A percentile compares a stretch with the other conserved stretches of the same genome.
These are phyloP conservation scores for Dasypus novemcinctus DNA, from an alignment of 2,113 vertebrate species.

Conservation along the genomic window DNA sequence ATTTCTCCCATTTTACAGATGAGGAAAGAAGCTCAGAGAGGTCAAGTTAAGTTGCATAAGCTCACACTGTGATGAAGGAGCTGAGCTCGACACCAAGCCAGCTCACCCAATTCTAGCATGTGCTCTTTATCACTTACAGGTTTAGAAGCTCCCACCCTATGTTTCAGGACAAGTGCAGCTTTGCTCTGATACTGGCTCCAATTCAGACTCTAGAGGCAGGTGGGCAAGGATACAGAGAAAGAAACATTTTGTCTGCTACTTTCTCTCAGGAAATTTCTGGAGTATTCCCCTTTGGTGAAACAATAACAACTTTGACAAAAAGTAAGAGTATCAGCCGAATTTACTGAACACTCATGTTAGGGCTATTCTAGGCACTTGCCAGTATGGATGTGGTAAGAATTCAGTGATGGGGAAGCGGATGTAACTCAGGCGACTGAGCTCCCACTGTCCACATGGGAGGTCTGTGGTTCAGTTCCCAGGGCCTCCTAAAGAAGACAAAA, in stretches of 20 bases:
- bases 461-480: too few species aligned
- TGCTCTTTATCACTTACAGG: neutral
- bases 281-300: neutral
- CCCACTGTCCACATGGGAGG: too few species aligned
- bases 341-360: neutral
- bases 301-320: neutral
- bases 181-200: neutral
- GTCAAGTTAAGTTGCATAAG: neutral
- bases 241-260: neutral
- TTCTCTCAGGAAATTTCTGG: neutral
- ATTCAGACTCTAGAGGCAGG: neutral
- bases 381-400: neutral
- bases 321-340: neutral
- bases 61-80: neutral
- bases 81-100: neutral
- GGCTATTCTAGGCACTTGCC: neutral
- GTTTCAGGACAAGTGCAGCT: neutral
- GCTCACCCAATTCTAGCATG: neutral
- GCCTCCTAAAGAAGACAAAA: too few species aligned
- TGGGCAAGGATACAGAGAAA: neutral
- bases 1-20: neutral
- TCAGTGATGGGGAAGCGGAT: neutral
- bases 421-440: too few species aligned
- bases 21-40: neutral
- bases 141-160: neutral